Conservation (phyloP, 2,888 invertebrate genomes). For the Steinernema hermaphroditum region DNA sequence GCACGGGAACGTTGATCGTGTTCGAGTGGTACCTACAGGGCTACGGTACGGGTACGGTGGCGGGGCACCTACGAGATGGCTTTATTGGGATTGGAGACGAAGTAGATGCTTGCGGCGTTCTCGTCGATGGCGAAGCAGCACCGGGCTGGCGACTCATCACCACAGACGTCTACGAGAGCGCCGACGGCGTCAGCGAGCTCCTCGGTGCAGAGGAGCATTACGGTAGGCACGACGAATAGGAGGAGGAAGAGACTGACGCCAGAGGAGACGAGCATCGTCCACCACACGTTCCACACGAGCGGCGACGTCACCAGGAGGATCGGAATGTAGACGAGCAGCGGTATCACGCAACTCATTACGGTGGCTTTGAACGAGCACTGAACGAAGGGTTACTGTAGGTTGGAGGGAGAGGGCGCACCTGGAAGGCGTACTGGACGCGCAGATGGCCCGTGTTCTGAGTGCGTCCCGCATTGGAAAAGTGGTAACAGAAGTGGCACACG, state of each 20-base stretch:
- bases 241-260: constrained; percentile 52
- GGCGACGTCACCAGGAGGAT: constrained; percentile 54
- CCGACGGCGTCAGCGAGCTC: constrained; percentile 49
- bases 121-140: constrained; percentile 25
- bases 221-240: constrained; percentile 56
- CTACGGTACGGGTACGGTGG: background rate
- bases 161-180: background rate
- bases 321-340: constrained; percentile 51
- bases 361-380: constrained; percentile 24
- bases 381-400: background rate
- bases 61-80: background rate
- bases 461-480: constrained; percentile 58
- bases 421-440: constrained; percentile 64
- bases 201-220: constrained; percentile 58
- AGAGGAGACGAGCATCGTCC: constrained; percentile 53
- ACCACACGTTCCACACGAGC: constrained; percentile 56
- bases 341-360: constrained; percentile 46
- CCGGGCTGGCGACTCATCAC: background rate
- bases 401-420: constrained; percentile 38
- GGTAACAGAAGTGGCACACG: constrained; percentile 60
- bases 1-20: constrained; percentile 25
- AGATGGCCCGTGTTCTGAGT: constrained; percentile 48
- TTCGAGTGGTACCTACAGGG: constrained; percentile 33
- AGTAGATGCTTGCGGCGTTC: constrained; percentile 43
- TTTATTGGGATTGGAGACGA: constrained; percentile 32